phyloP scores from a whole-genome alignment of 2,113 vertebrate species.

The Nycticorax nycticorax region DNA sequence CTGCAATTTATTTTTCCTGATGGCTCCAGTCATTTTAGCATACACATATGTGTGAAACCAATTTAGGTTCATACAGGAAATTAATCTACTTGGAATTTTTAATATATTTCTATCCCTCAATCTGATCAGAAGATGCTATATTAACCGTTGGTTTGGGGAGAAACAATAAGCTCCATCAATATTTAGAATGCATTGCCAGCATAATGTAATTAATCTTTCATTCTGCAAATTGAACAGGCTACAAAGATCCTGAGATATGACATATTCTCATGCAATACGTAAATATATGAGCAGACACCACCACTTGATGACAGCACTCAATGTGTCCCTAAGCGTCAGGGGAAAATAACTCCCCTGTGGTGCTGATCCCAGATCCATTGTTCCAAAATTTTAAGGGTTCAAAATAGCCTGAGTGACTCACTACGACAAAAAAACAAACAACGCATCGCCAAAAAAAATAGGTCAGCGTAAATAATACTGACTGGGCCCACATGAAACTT shows the following conservation, averaged over 20 bases:
- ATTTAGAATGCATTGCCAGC: slow-evolving; percentile 53
- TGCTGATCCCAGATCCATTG: slow-evolving; percentile 18
- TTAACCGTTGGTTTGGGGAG: slow-evolving; percentile 71
- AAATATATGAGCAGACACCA: slow-evolving; percentile 55
- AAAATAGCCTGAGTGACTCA: slow-evolving; percentile 10
- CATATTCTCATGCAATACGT: slow-evolving; percentile 29
- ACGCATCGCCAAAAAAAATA: neutral
- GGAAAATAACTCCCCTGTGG: neutral
- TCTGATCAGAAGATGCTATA: slow-evolving; percentile 74
- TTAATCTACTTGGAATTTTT: slow-evolving; percentile 79
- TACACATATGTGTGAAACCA: slow-evolving; percentile 47
- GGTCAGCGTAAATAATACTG: slow-evolving; percentile 67
- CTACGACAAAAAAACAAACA: neutral
- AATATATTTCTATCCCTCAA: slow-evolving; percentile 76
- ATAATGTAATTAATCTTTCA: slow-evolving; percentile 78
- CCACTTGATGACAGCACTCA: slow-evolving; percentile 10
- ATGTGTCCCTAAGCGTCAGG: neutral
- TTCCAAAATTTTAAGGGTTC: neutral
- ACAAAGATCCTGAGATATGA: slow-evolving; percentile 66
- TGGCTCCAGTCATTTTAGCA: slow-evolving; percentile 36
- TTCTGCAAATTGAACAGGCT: slow-evolving; percentile 70
- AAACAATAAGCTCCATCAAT: slow-evolving; percentile 57
- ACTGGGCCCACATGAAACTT: slow-evolving; percentile 64
- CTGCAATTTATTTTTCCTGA: slow-evolving; percentile 37
- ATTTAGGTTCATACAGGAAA: slow-evolving; percentile 78